Conservation (phyloP, 2,888 invertebrate genomes). For the Miltochrista miniata region DNA sequence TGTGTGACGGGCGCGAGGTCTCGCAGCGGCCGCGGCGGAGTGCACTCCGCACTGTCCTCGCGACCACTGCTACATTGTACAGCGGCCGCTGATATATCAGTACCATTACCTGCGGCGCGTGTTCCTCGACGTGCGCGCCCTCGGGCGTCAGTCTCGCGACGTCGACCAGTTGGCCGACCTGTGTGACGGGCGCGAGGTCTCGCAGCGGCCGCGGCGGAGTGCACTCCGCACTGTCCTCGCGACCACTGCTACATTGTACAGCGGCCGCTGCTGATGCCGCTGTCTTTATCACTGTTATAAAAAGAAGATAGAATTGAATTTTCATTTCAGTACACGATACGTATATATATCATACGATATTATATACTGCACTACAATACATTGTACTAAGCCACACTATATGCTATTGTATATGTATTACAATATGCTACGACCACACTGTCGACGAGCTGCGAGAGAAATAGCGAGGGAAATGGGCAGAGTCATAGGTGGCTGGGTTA, state of each 20-base stretch:
- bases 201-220: conserved; percentile 1
- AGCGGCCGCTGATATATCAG: conserved; percentile 28
- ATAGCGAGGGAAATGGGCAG: no score
- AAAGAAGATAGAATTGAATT: background rate
- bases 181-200: conserved; percentile 4
- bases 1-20: conserved; percentile 4
- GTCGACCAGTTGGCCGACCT: conserved; percentile 24
- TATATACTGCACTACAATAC: no score
- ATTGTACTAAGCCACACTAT: no score
- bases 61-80: conserved; percentile 36
- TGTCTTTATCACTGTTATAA: conserved; percentile 55
- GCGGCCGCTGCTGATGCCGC: conserved; percentile 46
- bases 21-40: conserved; percentile 1
- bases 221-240: conserved; percentile 18
- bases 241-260: conserved; percentile 34
- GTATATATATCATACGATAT: no score
- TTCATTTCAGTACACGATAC: no score
- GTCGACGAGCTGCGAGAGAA: no score
- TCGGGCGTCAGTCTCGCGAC: conserved; percentile 42
- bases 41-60: conserved; percentile 15
- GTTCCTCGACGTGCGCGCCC: conserved; percentile 21
- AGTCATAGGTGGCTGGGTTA: no score
- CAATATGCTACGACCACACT: no score
- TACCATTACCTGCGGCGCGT: conserved; percentile 37
- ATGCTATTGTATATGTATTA: no score